phyloP scores from a whole-genome alignment of 2,113 vertebrate species.

The Urocynchramus pylzowi region DNA sequence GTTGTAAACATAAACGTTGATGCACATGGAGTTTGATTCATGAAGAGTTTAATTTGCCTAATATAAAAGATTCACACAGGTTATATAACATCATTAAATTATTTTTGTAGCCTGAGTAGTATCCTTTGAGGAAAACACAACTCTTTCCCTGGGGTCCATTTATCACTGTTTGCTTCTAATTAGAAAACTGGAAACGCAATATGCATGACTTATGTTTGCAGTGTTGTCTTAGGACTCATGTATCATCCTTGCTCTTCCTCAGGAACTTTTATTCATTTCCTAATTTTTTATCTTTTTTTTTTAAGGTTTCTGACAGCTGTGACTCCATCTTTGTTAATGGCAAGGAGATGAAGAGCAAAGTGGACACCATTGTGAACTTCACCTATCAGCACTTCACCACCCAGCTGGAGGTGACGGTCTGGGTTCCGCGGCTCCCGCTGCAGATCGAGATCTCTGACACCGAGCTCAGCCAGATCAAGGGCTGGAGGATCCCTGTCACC shows the following conservation, averaged over 20 bases:
- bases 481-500: conserved; percentile 92
- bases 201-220: background rate
- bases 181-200: conserved; percentile 39
- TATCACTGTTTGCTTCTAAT: conserved; percentile 61
- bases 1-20: conserved; percentile 34
- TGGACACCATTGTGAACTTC: conserved; percentile 88
- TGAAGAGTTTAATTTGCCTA: conserved; percentile 29
- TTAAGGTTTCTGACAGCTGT: conserved; percentile 86
- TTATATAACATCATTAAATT: conserved; percentile 45
- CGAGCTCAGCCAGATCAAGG: conserved; percentile 95
- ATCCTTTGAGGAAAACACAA: conserved; percentile 18
- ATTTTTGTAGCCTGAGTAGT: conserved; percentile 39
- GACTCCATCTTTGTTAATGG: conserved; percentile 90
- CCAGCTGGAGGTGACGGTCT: conserved; percentile 86
- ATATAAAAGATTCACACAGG: conserved; percentile 18
- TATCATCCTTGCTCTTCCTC: background rate
- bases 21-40: conserved; percentile 55
- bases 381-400: conserved; percentile 90
- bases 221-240: background rate
- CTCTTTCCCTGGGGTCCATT: conserved; percentile 43
- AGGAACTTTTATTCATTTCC: background rate
- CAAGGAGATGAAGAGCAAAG: conserved; percentile 91
- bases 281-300: background rate
- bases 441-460: conserved; percentile 95
- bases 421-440: conserved; percentile 90